Conservation (phyloP, 2,113 vertebrate species). For the Junco hyemalis region DNA sequence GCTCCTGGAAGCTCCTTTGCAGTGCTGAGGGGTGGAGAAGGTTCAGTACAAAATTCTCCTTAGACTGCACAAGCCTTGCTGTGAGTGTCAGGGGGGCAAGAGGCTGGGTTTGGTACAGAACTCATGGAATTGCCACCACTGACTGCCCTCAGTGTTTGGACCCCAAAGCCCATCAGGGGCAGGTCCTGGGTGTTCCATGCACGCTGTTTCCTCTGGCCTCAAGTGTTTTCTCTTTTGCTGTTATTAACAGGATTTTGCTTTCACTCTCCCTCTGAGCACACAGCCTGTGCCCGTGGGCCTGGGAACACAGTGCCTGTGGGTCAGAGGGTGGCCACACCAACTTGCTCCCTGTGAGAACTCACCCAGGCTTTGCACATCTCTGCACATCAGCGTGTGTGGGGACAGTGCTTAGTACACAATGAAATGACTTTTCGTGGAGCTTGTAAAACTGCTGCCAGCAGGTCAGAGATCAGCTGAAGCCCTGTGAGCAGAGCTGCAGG, state of each 20-base stretch:
- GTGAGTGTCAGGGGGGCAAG: background rate
- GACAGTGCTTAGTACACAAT: background rate
- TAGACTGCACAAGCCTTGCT: rapidly evolving
- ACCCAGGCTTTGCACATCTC: background rate
- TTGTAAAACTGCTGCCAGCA: background rate
- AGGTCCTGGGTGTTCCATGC: rapidly evolving
- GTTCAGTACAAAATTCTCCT: background rate
- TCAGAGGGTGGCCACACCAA: background rate
- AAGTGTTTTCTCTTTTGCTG: background rate
- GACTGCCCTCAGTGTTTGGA: background rate
- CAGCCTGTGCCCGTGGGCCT: rapidly evolving
- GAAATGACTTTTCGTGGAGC: background rate
- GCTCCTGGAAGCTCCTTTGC: background rate
- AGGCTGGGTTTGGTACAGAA: background rate
- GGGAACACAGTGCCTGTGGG: background rate
- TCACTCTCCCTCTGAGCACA: background rate
- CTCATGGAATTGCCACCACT: background rate
- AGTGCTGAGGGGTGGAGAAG: background rate
- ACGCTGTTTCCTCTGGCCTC: background rate
- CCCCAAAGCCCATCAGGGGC: background rate
- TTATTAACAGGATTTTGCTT: background rate
- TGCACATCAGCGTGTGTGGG: background rate
- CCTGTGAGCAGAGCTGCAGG: background rate
- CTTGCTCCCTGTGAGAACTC: background rate
- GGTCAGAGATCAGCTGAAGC: background rate